phyloP scores from a whole-genome alignment of 2,797 vertebrate genomes.

The Apodemus agrarius region DNA sequence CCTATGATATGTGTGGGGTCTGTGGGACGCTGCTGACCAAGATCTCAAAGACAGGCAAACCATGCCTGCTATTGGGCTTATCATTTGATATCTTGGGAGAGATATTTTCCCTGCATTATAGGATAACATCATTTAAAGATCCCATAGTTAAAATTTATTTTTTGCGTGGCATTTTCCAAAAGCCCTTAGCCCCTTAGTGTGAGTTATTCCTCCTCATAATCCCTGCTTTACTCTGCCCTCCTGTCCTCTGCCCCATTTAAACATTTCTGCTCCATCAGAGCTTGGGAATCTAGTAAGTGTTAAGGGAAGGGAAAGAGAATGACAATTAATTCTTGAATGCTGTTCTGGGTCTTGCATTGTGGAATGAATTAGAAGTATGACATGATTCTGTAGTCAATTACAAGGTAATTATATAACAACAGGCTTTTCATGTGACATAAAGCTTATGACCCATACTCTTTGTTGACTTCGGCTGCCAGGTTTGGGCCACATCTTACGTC shows the following conservation, averaged over 20 bases:
- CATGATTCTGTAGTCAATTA: neutral
- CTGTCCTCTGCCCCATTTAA: neutral
- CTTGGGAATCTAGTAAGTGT: neutral
- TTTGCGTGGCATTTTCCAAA: neutral
- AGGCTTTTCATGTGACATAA: constrained; percentile 30
- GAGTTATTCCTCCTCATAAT: neutral
- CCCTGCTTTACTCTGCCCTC: neutral
- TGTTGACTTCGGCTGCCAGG: neutral
- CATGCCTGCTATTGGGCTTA: neutral
- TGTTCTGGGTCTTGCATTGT: neutral
- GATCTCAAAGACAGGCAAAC: neutral
- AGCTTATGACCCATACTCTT: neutral
- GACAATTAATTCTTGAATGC: constrained; percentile 4
- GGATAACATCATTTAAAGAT: neutral
- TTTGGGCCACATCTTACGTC: neutral
- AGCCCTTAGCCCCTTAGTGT: neutral
- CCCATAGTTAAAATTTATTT: neutral
- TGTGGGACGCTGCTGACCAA: neutral
- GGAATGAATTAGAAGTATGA: constrained; percentile 16
- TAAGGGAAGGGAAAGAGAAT: neutral
- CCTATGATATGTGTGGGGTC: too few relatives aligned
- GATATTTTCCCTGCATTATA: neutral
- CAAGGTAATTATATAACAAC: neutral
- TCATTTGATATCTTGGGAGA: neutral
- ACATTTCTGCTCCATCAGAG: neutral